Percentiles rank a stretch among this genome's conserved stretches.
Conservation (phyloP, 2,888 invertebrate genomes). For the Brenthis daphne region DNA sequence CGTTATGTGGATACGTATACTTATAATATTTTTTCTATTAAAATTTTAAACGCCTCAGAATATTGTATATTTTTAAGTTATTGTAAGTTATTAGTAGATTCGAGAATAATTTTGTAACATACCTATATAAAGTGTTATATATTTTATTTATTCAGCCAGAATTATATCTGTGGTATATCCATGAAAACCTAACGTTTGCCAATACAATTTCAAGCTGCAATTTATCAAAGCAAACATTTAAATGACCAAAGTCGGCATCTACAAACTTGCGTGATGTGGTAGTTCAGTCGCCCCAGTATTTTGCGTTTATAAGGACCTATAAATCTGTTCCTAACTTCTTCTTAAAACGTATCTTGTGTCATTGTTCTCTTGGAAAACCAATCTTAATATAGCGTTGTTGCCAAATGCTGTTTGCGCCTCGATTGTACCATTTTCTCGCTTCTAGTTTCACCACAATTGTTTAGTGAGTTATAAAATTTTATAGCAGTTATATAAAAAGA, state of each 20-base stretch:
- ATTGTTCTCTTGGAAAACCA: slow-evolving; percentile 71
- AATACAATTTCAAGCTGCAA: slow-evolving; percentile 64
- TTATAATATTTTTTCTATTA: background rate
- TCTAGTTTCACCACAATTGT: slow-evolving; percentile 43
- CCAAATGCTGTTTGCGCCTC: slow-evolving; percentile 66
- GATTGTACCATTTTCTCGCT: slow-evolving; percentile 44
- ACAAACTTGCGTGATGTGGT: slow-evolving; percentile 70
- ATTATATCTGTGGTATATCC: slow-evolving; percentile 42
- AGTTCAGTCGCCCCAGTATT: slow-evolving; percentile 51
- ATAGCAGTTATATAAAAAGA: slow-evolving; percentile 21
- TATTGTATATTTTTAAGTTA: background rate
- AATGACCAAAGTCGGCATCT: slow-evolving; percentile 72
- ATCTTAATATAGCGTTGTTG: slow-evolving; percentile 76
- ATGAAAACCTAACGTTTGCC: slow-evolving; percentile 47
- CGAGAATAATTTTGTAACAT: no score
- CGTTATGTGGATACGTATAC: slow-evolving; percentile 10
- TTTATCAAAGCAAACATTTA: slow-evolving; percentile 76
- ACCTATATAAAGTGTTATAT: background rate
- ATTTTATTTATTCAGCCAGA: background rate
- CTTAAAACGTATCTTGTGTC: slow-evolving; percentile 74
- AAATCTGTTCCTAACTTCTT: slow-evolving; percentile 78
- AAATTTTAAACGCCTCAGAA: background rate
- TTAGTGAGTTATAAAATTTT: slow-evolving; percentile 39
- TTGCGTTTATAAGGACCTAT: slow-evolving; percentile 68
- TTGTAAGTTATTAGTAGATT: no score